Conservation (phyloP, 1,140 invertebrate genomes). For the Drosophila rhopaloa region DNA sequence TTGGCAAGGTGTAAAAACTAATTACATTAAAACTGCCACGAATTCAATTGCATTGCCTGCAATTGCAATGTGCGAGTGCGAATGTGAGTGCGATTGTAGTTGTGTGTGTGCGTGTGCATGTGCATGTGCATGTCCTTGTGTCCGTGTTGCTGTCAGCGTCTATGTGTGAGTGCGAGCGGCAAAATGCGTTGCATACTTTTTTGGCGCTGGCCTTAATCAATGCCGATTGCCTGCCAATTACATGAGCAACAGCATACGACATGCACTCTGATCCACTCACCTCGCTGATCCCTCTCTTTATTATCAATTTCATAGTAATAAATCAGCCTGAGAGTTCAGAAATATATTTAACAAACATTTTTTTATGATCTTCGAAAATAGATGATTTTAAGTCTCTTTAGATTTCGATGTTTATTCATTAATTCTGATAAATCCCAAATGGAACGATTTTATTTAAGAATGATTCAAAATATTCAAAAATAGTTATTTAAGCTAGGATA, state of each 20-base stretch:
- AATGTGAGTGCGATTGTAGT: not conserved
- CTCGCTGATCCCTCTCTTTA: not conserved
- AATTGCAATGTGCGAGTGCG: conserved; percentile 23
- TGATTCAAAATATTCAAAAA: too few species aligned
- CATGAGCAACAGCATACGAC: conserved; percentile 22
- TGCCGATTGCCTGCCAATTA: conserved; percentile 51
- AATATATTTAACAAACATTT: too few species aligned
- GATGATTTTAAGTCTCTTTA: too few species aligned
- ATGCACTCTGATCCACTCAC: conserved; percentile 3
- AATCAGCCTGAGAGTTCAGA: not conserved
- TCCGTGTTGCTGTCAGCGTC: conserved; percentile 30
- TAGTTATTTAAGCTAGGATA: too few species aligned
- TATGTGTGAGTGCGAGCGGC: conserved; percentile 24
- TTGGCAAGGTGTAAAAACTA: conserved; percentile 80
- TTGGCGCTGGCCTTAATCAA: conserved; percentile 68
- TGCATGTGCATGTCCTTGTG: conserved; percentile 15
- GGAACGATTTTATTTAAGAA: too few species aligned
- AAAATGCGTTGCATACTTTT: conserved; percentile 63
- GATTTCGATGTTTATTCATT: too few species aligned
- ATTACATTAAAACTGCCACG: conserved; percentile 82
- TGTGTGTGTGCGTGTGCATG: too few species aligned
- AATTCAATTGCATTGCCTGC: conserved; percentile 77
- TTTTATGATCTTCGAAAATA: too few species aligned
- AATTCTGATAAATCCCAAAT: too few species aligned
- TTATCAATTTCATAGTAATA: not conserved